These are phyloP conservation scores for Panthera tigris DNA, from an alignment of 2,113 vertebrate species.

Conservation along the genomic window DNA sequence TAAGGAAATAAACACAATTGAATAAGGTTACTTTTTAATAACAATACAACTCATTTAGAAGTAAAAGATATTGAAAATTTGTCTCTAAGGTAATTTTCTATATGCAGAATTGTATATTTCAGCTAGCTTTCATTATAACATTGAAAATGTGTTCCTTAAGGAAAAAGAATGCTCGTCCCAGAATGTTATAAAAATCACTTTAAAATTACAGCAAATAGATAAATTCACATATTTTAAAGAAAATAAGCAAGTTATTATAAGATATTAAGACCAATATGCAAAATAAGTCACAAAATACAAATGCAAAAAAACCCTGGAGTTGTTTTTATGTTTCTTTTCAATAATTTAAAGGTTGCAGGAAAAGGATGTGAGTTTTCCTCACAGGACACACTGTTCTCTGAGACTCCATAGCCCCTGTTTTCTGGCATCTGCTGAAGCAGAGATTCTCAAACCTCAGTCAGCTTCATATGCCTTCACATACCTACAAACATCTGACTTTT, in stretches of 20 bases:
- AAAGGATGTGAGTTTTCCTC: background rate
- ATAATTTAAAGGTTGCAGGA: background rate
- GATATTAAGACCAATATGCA: background rate
- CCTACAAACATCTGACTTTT: background rate
- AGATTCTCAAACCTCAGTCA: background rate
- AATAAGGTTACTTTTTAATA: slow-evolving; percentile 68
- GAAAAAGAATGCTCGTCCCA: slow-evolving; percentile 31
- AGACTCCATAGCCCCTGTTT: rapidly evolving
- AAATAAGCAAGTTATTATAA: background rate
- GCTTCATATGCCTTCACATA: rapidly evolving
- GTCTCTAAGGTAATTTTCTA: slow-evolving; percentile 61
- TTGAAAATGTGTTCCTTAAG: slow-evolving; percentile 57
- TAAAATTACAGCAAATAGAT: slow-evolving; percentile 16
- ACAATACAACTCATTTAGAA: slow-evolving; percentile 61
- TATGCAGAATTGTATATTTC: background rate
- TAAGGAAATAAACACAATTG: slow-evolving; percentile 24
- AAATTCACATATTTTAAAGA: slow-evolving; percentile 39
- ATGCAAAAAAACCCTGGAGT: background rate
- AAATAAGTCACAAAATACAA: background rate
- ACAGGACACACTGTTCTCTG: rapidly evolving
- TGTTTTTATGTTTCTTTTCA: background rate
- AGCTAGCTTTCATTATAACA: slow-evolving; percentile 61
- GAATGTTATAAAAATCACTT: slow-evolving; percentile 51
- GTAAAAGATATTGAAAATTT: slow-evolving; percentile 59
- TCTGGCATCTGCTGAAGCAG: background rate